Base-by-base conservation (phyloP, 2,113 vertebrate species). In the Myiozetetes cayanensis region DNA sequence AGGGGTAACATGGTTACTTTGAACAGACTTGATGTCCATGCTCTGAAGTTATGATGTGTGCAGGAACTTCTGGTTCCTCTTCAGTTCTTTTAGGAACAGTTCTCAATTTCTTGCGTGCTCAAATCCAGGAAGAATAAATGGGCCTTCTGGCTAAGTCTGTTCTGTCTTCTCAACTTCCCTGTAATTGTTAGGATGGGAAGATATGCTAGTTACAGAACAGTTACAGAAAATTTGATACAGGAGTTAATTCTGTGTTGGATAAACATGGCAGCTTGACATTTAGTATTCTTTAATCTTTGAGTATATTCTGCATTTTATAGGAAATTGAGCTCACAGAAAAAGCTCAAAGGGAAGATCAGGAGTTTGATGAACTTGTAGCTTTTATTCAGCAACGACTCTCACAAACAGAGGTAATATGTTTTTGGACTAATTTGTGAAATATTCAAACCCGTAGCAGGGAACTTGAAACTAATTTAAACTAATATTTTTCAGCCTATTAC, bases 311-410 rank as follows among this genome's bases (percentile, higher is more conserved):
- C 92, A 63, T 88, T 90, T 83, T 96, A 70, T 94, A 99, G 99
- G 99, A 98, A 97, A 96, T 98, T 86, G 99, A 99, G 89, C 97
- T 94, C 50, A 98, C 97, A 95, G 98, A 98, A 68, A 98, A 89
- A 85, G 98, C 98, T 65, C 98, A 97, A 41, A 98, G 97, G 77
- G 99, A 99, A 53, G 99, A 99, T 92, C 98, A 98, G 53, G 98
- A 98, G 62, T 98, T 98, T 98, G 98, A 98, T 95, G 98, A 98
- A 85, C 97, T 99, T 87, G 98, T 99, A 80, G 98, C 99, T 94
- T 99, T 99, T 97, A 99, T 99, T 95, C 99, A 99, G 94, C 99
- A 99, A 96, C 98, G 99, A 95, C 98, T 99, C 95, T 97, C 99
- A 87, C 98, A 99, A 75, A 99, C 99, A 83, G 99, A 99, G 98